Evolutionary conservation across 2,888 invertebrate genomes (phyloP).

Genomic region (Leptopilina drosophilae): DNA sequence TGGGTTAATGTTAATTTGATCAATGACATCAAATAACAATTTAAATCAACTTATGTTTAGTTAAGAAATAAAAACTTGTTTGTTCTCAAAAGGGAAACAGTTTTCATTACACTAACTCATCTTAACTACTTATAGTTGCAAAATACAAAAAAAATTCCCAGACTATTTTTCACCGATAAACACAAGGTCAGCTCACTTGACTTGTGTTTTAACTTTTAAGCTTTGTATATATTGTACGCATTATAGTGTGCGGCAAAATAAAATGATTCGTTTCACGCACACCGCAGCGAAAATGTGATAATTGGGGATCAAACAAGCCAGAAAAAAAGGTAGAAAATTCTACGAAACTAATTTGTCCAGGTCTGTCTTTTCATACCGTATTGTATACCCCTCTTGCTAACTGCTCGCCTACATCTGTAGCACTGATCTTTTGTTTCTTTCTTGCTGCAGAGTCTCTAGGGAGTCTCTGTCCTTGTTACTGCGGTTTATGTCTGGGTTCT

Average conservation of each 20-base stretch:
- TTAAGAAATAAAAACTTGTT: no score
- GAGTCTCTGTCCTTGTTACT: constrained; percentile 55
- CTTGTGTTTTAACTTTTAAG: background rate
- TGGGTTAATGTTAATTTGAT: no score
- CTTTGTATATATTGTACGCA: background rate
- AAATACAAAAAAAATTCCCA: background rate
- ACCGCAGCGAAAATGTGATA: constrained; percentile 39
- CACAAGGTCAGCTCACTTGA: background rate
- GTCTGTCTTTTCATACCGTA: constrained; percentile 44
- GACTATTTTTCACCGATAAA: background rate
- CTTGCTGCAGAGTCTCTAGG: constrained; percentile 43
- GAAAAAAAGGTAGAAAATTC: constrained; percentile 45
- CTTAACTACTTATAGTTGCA: background rate
- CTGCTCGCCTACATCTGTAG: constrained; percentile 44
- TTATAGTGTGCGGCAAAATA: constrained; percentile 10
- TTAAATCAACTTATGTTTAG: no score
- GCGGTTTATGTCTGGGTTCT: constrained; percentile 59
- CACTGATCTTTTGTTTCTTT: constrained; percentile 27
- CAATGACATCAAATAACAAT: no score
- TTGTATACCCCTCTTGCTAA: constrained; percentile 31
- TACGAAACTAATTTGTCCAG: constrained; percentile 54
- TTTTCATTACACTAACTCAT: no score
- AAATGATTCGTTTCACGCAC: constrained; percentile 30
- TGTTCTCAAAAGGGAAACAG: no score
- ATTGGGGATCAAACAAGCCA: constrained; percentile 42